Base-by-base conservation (phyloP, 2,888 invertebrate species). In the Himalopsyche japonica region DNA sequence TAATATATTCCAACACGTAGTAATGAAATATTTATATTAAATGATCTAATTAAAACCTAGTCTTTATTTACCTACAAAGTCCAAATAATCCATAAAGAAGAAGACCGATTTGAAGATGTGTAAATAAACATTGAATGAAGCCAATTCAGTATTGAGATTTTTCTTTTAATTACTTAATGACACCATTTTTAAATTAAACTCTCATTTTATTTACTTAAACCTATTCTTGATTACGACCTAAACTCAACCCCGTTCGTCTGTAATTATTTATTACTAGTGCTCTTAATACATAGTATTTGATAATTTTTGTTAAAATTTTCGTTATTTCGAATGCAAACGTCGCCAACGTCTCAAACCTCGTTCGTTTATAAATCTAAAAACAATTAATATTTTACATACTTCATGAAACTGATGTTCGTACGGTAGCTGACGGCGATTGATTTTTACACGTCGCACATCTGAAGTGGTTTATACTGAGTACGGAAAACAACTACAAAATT, bases 351-450 rank as follows among this genome's bases (percentile, higher is more conserved):
- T 43, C 80, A 81, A 77, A 82, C 79, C 84, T 78, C 57, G 81
- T 81, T 81, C 84, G 81, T 81, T 86, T 86, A 86, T 86, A 86
- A 83, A 86, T 84, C 86, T 86, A 86, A 86, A 84, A 86, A 86
- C 86, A 86, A 70, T 70, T 27, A 70, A 86, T 86, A 84, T 84
- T 81, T 83, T 86, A 86, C 86, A 86, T 32, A 76, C 81, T 70
- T 70, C 27, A 27, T 70, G 70, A 27, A 70, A 70, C 20, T 70
- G 70, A 12, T 57, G 57, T 70, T 27, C 70, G 15, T 24, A 10
- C 20, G 27, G 27, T 12, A 70, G 15, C 70, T 15, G 70, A 20
- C 70, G 30, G 30, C 30, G 70, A 70, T 70, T 70, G 27, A 70
- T 27, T 70, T 70, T 30, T 15, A 70, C 8, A 12, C 27, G 70